phyloP scores from a whole-genome alignment of 2,113 vertebrate species.

The Gallinago paraguaiae region DNA sequence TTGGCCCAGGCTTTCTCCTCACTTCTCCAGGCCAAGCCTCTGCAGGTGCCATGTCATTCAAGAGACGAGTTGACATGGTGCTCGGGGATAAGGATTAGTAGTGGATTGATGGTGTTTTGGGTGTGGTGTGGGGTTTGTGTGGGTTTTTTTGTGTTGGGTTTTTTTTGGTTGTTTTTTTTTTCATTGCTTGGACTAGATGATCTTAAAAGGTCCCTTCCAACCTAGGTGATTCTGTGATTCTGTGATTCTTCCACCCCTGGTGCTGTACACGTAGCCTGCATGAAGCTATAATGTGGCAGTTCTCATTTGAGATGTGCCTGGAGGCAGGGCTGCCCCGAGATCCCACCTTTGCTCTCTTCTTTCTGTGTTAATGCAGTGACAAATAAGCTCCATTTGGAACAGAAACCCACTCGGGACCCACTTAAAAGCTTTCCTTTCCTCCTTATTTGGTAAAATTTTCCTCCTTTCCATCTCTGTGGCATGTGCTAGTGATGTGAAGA shows the following conservation, averaged over 20 bases:
- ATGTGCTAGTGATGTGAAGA: neutral
- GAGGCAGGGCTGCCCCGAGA: neutral
- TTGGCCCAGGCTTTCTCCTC: neutral
- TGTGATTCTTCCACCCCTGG: neutral
- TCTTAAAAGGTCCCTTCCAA: too few species aligned
- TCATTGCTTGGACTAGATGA: too few species aligned
- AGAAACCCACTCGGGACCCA: neutral
- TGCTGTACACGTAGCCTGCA: fast-evolving
- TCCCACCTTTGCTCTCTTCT: neutral
- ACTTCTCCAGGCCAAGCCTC: neutral
- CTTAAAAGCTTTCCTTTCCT: slow-evolving; percentile 6
- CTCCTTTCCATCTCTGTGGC: neutral
- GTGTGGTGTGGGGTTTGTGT: too few species aligned
- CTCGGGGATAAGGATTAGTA: too few species aligned
- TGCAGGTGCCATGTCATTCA: neutral
- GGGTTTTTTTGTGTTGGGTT: too few species aligned
- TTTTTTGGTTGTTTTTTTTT: too few species aligned
- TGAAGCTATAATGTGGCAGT: neutral
- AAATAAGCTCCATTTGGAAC: neutral
- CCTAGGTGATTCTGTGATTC: too few species aligned
- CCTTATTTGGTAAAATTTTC: neutral
- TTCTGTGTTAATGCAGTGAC: neutral
- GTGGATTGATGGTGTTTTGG: too few species aligned
- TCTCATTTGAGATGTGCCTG: neutral
- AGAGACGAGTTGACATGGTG: too few species aligned